These are phyloP conservation scores for Halictus ligatus DNA, from an alignment of 2,888 invertebrate genomes.

Conservation along the genomic window DNA sequence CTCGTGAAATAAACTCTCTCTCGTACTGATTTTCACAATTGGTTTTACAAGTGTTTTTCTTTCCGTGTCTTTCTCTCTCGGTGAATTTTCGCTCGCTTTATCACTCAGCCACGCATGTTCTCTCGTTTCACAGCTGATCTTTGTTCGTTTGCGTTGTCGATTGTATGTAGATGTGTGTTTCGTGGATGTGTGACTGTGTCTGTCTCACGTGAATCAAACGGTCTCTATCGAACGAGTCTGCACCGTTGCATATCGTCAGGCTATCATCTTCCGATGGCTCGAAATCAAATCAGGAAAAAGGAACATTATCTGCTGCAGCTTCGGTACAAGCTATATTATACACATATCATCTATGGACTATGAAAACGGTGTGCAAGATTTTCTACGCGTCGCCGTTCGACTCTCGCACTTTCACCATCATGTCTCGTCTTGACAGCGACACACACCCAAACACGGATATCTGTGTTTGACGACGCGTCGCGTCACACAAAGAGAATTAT, in stretches of 20 bases:
- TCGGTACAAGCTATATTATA: constrained; percentile 25
- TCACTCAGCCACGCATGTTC: constrained; percentile 20
- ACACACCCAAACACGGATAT: background rate
- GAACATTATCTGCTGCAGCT: constrained; percentile 36
- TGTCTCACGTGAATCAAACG: constrained; percentile 31
- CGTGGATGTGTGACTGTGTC: background rate
- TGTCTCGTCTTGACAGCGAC: constrained; percentile 13
- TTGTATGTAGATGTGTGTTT: background rate
- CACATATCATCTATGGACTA: constrained; percentile 42
- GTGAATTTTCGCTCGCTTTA: constrained; percentile 8
- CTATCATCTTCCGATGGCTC: constrained; percentile 31
- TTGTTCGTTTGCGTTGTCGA: constrained; percentile 25
- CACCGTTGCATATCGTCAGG: constrained; percentile 12
- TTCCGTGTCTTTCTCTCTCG: constrained; percentile 15
- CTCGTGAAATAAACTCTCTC: constrained; percentile 62
- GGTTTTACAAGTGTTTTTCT: constrained; percentile 10
- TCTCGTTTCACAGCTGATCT: background rate
- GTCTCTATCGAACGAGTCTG: constrained; percentile 38
- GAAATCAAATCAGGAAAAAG: constrained; percentile 41
- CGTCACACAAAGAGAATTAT: constrained; percentile 30
- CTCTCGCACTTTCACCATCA: constrained; percentile 62
- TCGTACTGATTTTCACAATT: constrained; percentile 37
- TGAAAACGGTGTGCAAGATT: constrained; percentile 53
- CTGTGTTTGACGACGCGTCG: background rate
- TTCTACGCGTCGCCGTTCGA: constrained; percentile 52